Evolutionary conservation across 2,113 vertebrate species (phyloP).

Genomic region (Bos taurus): DNA sequence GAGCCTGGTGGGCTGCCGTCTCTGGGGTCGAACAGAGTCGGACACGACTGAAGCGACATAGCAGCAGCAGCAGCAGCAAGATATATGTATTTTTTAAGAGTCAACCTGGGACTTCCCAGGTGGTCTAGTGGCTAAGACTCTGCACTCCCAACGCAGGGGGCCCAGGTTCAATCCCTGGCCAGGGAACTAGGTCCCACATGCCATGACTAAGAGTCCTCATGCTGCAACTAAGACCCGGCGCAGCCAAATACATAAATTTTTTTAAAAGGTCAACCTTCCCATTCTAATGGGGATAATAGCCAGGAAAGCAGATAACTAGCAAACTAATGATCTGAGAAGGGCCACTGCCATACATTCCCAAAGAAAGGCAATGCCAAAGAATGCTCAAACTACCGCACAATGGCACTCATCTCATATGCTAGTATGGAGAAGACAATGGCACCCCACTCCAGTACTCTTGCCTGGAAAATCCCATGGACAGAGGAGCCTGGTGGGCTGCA

Average conservation of each 20-base stretch:
- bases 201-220: neutral
- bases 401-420: too few species aligned
- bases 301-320: neutral
- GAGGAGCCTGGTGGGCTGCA: too few species aligned
- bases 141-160: neutral
- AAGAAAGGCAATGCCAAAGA: too few species aligned
- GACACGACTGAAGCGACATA: too few species aligned
- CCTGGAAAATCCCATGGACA: too few species aligned
- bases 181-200: neutral
- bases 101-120: neutral
- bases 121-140: neutral
- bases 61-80: too few species aligned
- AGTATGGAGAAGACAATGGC: too few species aligned
- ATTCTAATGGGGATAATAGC: neutral
- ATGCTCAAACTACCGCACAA: too few species aligned
- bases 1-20: too few species aligned
- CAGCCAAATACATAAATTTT: neutral
- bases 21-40: too few species aligned
- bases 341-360: neutral
- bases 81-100: neutral
- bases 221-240: fast-evolving
- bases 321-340: neutral
- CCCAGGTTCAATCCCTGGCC: neutral
- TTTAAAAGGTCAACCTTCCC: neutral
- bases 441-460: too few species aligned